Base-by-base conservation (phyloP, 2,797 vertebrate genomes). In the Chiloscyllium punctatum region DNA sequence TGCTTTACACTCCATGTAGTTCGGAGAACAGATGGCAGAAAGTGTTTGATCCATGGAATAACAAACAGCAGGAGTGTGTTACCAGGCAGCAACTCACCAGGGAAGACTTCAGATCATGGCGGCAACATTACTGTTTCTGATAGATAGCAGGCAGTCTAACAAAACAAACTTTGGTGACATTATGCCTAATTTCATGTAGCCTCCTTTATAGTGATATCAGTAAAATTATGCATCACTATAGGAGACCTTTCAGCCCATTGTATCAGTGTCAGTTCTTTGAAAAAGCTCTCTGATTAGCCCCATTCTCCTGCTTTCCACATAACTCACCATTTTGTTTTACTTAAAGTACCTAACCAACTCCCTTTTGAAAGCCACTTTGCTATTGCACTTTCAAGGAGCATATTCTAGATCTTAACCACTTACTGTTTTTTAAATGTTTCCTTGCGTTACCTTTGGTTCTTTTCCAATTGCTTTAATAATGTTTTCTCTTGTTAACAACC, bases 1-100 rank as follows among this genome's bases (percentile, higher is more conserved):
- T n/a, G 42, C 90, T 92, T 92, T 92, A 69, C 42, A 30, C n/a
- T 69, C 62, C 11, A 42, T n/a, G 88, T 66, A 68, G 30, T 91
- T 16, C 88, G 68, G n/a, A 69, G 90, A 92, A 69, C 90, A 92
- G 90, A 92, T 92, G 90, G 90, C 66, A 42, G 90, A 37, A 92
- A 69, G n/a, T 42, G 62, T 27, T 37, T 92, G 90, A 66, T 92
- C 90, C 62, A 92, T 42, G 68, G 90, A 92, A 92, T 69, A 92
- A 92, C 66, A 68, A 18, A 42, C 90, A 92, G 90, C 90, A 69
- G 90, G 66, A 92, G 66, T 42, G 62, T 66, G 90, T 92, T 69
- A 92, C n/a, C 62, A 68, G 66, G 90, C 90, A 69, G 90, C 68
- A 68, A 25, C 90, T 68, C 90, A 69, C n/a, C 90, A 69, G 90